phyloP scores from a whole-genome alignment of 2,113 vertebrate genomes.

The Carollia perspicillata region DNA sequence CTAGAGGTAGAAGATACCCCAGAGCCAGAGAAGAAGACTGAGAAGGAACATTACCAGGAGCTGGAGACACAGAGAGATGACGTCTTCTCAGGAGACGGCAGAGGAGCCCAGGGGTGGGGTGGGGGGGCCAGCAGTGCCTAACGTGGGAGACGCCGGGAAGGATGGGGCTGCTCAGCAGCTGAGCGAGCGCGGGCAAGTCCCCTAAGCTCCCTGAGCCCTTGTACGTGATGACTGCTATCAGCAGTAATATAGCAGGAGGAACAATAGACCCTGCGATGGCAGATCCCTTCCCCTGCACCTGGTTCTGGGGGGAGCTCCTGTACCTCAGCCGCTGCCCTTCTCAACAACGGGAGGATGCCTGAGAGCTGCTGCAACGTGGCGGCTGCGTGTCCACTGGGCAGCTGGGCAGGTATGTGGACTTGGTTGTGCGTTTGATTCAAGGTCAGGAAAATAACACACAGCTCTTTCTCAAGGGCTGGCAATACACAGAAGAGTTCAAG shows the following conservation, averaged over 20 bases:
- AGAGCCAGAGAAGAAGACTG: too few species aligned
- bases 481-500: not conserved
- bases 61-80: not conserved
- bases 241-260: not conserved
- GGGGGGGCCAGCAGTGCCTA: not conserved
- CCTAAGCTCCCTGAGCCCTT: not conserved
- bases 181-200: not conserved
- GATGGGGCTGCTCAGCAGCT: not conserved
- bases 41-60: rapidly evolving
- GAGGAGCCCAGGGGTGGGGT: not conserved
- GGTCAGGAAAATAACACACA: not conserved
- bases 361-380: not conserved
- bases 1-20: not conserved
- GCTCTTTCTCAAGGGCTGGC: not conserved
- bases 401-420: too few species aligned
- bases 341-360: not conserved
- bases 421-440: not conserved
- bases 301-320: not conserved
- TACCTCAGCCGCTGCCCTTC: not conserved
- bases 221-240: rapidly evolving
- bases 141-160: not conserved
- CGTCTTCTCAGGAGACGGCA: not conserved
- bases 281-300: not conserved
- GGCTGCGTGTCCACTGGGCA: not conserved
- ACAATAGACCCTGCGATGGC: not conserved